A percentile compares a stretch with the other conserved stretches of the same genome.
phyloP scores from a whole-genome alignment of 2,888 invertebrate genomes.

The Polymixis flavicincta region DNA sequence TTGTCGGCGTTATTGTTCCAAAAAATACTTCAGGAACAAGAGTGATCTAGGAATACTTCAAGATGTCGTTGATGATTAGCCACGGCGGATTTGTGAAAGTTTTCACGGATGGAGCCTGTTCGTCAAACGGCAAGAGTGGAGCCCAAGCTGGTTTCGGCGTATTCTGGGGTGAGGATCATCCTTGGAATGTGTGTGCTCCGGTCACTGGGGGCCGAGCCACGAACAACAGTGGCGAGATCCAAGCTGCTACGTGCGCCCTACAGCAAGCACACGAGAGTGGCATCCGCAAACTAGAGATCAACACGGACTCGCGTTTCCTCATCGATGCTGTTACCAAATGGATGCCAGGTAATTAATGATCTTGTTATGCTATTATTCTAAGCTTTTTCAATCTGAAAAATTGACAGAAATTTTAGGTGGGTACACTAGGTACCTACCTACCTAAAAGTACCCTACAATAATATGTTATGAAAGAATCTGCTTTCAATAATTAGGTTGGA shows the following conservation, averaged over 20 bases:
- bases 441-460: slow-evolving; percentile 2
- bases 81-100: slow-evolving; percentile 87
- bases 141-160: slow-evolving; percentile 98
- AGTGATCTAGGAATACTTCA: slow-evolving; percentile 1
- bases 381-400: neutral
- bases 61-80: slow-evolving; percentile 32
- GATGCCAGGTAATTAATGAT: slow-evolving; percentile 91
- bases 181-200: slow-evolving; percentile 94
- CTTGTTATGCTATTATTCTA: neutral
- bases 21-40: neutral
- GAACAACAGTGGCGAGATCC: slow-evolving; percentile 99
- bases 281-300: slow-evolving; percentile 93
- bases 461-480: neutral
- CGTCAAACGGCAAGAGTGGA: slow-evolving; percentile 93
- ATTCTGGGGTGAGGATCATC: slow-evolving; percentile 95
- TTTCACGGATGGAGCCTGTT: slow-evolving; percentile 98
- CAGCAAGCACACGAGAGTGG: slow-evolving; percentile 92
- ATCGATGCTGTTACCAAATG: slow-evolving; percentile 96
- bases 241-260: slow-evolving; percentile 96
- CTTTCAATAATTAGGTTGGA: neutral
- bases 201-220: slow-evolving; percentile 96
- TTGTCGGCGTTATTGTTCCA: neutral
- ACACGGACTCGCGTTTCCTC: slow-evolving; percentile 97
- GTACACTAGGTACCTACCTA: neutral
- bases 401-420: neutral